A percentile compares a stretch with the other conserved stretches of the same genome.
Conservation (phyloP, 2,888 invertebrate genomes). For the Hypomecis atomaria region DNA sequence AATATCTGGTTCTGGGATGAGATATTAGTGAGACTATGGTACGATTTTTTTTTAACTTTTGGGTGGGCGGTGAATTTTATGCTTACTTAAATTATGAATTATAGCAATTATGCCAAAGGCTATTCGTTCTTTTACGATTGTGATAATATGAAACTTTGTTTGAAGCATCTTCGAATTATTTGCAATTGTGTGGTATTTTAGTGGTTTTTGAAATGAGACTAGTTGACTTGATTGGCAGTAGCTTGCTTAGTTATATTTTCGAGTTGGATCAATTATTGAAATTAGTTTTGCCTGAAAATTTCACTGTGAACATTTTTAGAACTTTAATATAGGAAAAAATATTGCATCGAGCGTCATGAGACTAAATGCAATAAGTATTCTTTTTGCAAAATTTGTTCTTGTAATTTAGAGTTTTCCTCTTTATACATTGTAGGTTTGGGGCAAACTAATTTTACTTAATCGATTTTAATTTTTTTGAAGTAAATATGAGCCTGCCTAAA, state of each 20-base stretch:
- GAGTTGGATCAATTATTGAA: slow-evolving; percentile 11
- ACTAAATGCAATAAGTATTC: slow-evolving; percentile 5
- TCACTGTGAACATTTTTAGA: not conserved
- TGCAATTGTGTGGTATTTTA: slow-evolving; percentile 34
- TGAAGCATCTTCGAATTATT: slow-evolving; percentile 40
- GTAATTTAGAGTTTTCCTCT: not conserved
- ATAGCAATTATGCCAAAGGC: slow-evolving; percentile 71
- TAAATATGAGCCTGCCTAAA: slow-evolving; percentile 74
- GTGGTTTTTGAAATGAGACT: slow-evolving; percentile 21
- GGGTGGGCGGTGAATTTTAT: slow-evolving; percentile 51
- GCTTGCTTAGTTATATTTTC: slow-evolving; percentile 31
- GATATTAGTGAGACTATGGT: slow-evolving; percentile 65
- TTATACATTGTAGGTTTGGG: not conserved
- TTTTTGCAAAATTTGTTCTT: not conserved
- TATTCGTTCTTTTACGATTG: slow-evolving; percentile 64
- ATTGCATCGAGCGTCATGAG: not conserved
- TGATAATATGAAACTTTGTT: slow-evolving; percentile 59
- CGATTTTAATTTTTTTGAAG: slow-evolving; percentile 36
- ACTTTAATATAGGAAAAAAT: not conserved
- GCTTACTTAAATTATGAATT: slow-evolving; percentile 43
- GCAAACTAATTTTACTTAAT: slow-evolving; percentile 34
- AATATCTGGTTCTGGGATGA: slow-evolving; percentile 61
- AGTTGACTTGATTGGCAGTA: slow-evolving; percentile 35
- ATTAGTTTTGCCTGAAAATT: slow-evolving; percentile 27
- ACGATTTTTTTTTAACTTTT: slow-evolving; percentile 55